Evolutionary conservation across 2,888 invertebrate genomes (phyloP).

Genomic region (Mesochorus sp.): DNA sequence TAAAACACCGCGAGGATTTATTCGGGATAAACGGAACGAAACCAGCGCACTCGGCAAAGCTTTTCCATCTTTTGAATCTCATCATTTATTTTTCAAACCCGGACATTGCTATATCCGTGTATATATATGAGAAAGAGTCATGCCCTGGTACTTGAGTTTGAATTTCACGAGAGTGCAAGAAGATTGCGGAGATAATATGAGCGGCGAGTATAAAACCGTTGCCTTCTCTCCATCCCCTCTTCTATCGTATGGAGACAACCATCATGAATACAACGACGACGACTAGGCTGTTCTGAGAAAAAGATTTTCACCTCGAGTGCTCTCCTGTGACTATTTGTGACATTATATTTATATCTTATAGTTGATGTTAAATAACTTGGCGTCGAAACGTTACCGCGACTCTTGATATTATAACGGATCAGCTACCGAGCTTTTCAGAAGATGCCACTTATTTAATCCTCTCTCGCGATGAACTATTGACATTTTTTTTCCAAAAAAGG

Average conservation of each 20-base stretch:
- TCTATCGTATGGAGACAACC: not conserved
- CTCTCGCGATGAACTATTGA: no score
- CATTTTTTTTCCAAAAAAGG: no score
- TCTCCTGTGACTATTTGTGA: no score
- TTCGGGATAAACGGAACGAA: conserved; percentile 26
- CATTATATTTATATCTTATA: no score
- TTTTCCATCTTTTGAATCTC: conserved; percentile 49
- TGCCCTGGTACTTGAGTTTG: not conserved
- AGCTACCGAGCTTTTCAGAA: no score
- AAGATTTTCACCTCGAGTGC: conserved; percentile 7
- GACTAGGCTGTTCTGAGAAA: not conserved
- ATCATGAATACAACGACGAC: not conserved
- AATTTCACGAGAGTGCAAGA: conserved; percentile 15
- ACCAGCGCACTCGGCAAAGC: conserved; percentile 10
- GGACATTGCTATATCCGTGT: not conserved
- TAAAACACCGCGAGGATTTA: conserved; percentile 34
- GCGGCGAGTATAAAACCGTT: conserved; percentile 28
- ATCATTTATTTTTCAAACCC: conserved; percentile 41
- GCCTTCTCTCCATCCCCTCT: no score
- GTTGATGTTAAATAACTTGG: no score
- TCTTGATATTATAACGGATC: no score
- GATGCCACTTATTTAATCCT: no score
- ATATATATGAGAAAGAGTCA: conserved; percentile 1
- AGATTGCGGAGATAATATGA: conserved; percentile 38
- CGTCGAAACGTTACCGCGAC: no score